These are phyloP conservation scores for Capitella teleta DNA, from an alignment of 1,140 invertebrate species.

Conservation along the genomic window DNA sequence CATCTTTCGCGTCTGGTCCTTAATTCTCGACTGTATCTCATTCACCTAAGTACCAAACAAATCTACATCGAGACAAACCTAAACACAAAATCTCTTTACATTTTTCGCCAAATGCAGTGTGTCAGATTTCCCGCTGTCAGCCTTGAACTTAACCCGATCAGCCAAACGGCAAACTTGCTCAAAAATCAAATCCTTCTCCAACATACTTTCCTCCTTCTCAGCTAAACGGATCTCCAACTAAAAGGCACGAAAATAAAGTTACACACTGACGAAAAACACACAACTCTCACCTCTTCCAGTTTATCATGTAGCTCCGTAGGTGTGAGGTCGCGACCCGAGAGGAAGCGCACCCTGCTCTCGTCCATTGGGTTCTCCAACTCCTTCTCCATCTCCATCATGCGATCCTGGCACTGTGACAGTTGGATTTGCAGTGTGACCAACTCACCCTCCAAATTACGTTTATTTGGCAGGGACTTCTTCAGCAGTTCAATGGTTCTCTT, in stretches of 20 bases:
- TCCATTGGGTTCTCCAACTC: constrained; percentile 37
- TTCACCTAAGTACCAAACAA: constrained; percentile 26
- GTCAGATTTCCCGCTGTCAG: constrained; percentile 35
- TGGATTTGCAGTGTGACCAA: constrained; percentile 35
- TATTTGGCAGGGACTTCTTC: constrained; percentile 29
- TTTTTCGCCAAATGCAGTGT: constrained; percentile 39
- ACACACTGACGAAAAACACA: neutral
- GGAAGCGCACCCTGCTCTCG: constrained; percentile 28
- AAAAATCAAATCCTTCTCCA: constrained; percentile 41
- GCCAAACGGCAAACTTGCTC: constrained; percentile 36
- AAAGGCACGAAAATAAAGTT: neutral
- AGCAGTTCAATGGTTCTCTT: constrained; percentile 26
- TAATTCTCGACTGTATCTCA: constrained; percentile 35
- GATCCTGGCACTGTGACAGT: constrained; percentile 39
- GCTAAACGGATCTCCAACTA: constrained; percentile 35
- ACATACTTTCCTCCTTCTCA: constrained; percentile 35
- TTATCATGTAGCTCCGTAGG: constrained; percentile 35
- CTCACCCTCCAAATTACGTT: constrained; percentile 29
- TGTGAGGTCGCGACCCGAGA: constrained; percentile 33
- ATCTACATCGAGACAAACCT: neutral
- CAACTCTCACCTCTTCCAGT: constrained; percentile 32
- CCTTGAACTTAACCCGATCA: constrained; percentile 29
- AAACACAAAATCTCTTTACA: constrained; percentile 18
- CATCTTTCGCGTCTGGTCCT: constrained; percentile 38
- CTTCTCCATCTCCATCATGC: constrained; percentile 38